A percentile compares a stretch with the other conserved stretches of the same genome.
Conservation (phyloP, 2,797 vertebrate species). For the Gallirallus australis region DNA sequence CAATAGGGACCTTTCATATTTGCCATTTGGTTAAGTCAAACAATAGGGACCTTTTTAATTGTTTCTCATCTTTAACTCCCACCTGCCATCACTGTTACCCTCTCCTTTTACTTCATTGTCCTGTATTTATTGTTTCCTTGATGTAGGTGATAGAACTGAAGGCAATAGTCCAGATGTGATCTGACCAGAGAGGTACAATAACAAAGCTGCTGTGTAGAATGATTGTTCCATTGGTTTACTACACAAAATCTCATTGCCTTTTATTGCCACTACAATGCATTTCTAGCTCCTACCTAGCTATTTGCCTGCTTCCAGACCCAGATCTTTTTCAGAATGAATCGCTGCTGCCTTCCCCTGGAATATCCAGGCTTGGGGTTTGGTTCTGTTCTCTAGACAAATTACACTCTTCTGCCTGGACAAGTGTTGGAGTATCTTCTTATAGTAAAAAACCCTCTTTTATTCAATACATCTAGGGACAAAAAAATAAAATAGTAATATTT, state of each 20-base stretch:
- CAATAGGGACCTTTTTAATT: neutral
- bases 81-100: fast-evolving
- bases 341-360: neutral
- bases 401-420: neutral
- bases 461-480: neutral
- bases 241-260: neutral
- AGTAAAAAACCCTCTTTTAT: neutral
- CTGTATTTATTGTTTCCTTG: neutral
- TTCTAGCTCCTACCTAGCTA: neutral
- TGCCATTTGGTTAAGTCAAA: neutral
- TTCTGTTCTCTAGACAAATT: neutral
- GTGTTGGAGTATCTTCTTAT: neutral
- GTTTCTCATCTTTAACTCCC: neutral
- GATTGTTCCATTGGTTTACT: neutral
- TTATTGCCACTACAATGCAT: neutral
- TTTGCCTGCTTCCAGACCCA: neutral
- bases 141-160: neutral
- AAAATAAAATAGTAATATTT: neutral
- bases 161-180: neutral
- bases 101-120: neutral
- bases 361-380: neutral
- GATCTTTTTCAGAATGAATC: neutral
- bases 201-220: neutral
- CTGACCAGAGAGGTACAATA: neutral
- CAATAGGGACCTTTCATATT: neutral